Evolutionary conservation across 2,113 vertebrate species (phyloP).

Genomic region (Porphyrio hochstetteri): DNA sequence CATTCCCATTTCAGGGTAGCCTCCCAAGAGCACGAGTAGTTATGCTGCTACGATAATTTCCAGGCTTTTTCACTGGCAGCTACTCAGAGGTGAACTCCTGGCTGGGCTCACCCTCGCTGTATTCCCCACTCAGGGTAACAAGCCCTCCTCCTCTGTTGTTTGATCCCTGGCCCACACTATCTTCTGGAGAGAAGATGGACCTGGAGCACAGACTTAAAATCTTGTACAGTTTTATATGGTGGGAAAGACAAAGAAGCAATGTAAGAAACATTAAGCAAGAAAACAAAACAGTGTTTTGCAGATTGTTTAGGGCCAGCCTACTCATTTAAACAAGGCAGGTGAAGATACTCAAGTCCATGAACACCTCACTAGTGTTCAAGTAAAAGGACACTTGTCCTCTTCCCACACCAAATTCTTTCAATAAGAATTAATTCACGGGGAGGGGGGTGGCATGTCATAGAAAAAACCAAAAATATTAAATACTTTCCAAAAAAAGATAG

Average conservation of each 20-base stretch:
- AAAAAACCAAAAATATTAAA: neutral
- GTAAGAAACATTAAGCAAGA: neutral
- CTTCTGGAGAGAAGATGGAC: neutral
- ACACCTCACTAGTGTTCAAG: neutral
- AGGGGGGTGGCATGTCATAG: no score
- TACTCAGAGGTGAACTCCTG: conserved; percentile 16
- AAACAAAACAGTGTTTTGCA: neutral
- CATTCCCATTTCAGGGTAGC: neutral
- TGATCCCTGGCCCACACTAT: neutral
- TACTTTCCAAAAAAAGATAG: neutral
- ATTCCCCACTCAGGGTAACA: neutral
- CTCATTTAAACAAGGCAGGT: neutral
- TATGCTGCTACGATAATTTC: neutral
- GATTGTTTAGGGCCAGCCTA: neutral
- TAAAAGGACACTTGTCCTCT: neutral
- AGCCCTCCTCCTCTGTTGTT: neutral
- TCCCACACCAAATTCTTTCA: neutral
- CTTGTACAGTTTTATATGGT: neutral
- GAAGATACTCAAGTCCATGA: neutral
- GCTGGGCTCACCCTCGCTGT: neutral
- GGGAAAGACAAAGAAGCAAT: neutral
- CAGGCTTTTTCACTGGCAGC: neutral
- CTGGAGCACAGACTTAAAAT: neutral
- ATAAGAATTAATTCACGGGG: fast-evolving
- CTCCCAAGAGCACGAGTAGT: neutral